Evolutionary conservation across 2,797 vertebrate species (phyloP), one percentile per base, ranked within the genome.

Genomic region (Leptoclinus maculatus): DNA sequence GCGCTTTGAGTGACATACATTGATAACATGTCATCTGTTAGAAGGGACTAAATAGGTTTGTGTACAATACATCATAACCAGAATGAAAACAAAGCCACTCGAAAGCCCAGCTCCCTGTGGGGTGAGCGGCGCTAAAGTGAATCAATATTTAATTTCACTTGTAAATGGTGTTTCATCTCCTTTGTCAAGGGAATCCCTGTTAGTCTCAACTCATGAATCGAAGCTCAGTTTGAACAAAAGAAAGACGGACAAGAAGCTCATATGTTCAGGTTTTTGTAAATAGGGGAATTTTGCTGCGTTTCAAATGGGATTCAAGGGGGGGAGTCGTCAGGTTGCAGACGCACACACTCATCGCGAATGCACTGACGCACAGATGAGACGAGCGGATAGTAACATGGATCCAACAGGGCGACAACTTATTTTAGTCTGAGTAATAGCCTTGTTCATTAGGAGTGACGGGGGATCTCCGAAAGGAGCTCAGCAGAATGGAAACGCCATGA

Each of bases 371-470:
- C 34, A 43, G 78, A 79, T 21, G 54, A 81, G 57, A 76, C 7
- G 17, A 67, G 41, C 67, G 66, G 83, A 82, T 83, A 71, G 71
- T 77, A 74, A 75, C 32, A 25, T 2, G 58, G 47, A 56, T 45
- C 54, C 66, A 67, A 71, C 17, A 23, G 79, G 71, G 65, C 27
- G 86, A 82, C 89, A 84, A 45, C 81, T 81, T 79, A 19, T 80
- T 87, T 79, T 56, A 78, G 57, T 64, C 38, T 91, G 91, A 92
- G 87, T 91, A 91, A 91, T 92, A 79, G 88, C 78, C 47, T 71
- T 63, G 77, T 79, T 86, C 75, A 88, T 87, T 69, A 83, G 57
- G 34, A 83, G 49, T 78, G 88, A 90, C 77, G 11, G 38, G 27
- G 51, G 45, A 71, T 69, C 60, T 68, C 72, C 77, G 38, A 32